phyloP scores from a whole-genome alignment of 1,140 invertebrate genomes.

The Goniozus legneri region DNA sequence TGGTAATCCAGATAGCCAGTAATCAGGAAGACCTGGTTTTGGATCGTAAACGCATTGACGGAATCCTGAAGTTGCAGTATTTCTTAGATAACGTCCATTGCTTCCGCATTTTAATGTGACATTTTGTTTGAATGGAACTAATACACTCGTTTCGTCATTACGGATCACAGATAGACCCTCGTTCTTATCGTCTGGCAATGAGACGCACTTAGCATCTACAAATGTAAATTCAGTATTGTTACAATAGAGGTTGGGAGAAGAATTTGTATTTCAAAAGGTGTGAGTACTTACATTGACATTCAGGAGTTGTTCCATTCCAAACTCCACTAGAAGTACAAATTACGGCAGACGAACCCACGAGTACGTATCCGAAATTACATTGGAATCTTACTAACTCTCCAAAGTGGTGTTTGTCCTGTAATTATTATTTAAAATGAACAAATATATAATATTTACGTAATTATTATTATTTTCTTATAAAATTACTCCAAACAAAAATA shows the following conservation, averaged over 20 bases:
- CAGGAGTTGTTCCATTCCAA: conserved; percentile 92
- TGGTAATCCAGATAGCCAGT: conserved; percentile 84
- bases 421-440: too few species aligned
- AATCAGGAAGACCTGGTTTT: conserved; percentile 81
- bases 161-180: conserved; percentile 77
- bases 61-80: conserved; percentile 77
- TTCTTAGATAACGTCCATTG: conserved; percentile 71
- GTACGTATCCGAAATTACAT: conserved; percentile 92
- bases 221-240: conserved; percentile 16
- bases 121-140: conserved; percentile 86
- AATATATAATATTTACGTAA: neutral
- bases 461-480: neutral
- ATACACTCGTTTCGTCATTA: conserved; percentile 72
- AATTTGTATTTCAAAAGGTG: neutral
- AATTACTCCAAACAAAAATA: too few species aligned
- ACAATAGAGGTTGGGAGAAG: neutral
- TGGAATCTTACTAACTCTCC: conserved; percentile 89
- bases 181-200: conserved; percentile 81
- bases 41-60: conserved; percentile 95
- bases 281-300: conserved; percentile 78
- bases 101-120: conserved; percentile 79
- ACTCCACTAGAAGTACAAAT: conserved; percentile 84
- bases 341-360: conserved; percentile 79
- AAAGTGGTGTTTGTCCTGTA: conserved; percentile 74
- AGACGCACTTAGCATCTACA: conserved; percentile 84